phyloP scores from a whole-genome alignment of 1,140 invertebrate genomes.

The Lordiphosa clarofinis region DNA sequence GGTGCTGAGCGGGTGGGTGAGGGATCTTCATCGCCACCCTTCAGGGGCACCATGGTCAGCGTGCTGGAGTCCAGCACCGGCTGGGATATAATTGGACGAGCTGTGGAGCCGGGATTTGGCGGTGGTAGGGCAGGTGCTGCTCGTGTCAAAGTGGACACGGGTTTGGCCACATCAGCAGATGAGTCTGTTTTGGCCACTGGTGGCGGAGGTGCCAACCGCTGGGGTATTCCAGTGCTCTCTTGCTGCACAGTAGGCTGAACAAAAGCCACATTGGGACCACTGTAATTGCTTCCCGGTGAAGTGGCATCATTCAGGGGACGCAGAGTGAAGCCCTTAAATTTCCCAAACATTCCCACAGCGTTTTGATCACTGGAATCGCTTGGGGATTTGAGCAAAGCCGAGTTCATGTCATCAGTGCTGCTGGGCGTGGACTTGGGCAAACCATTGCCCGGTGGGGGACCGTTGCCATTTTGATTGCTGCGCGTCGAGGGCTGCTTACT shows the following conservation, averaged over 20 bases:
- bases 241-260: slow-evolving; percentile 73
- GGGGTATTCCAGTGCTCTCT: slow-evolving; percentile 54
- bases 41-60: slow-evolving; percentile 85
- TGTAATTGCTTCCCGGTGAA: slow-evolving; percentile 58
- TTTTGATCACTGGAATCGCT: slow-evolving; percentile 81
- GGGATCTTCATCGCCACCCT: slow-evolving; percentile 81
- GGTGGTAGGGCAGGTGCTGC: slow-evolving; percentile 82
- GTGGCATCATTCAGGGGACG: slow-evolving; percentile 82
- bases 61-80: slow-evolving; percentile 90
- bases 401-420: slow-evolving; percentile 84
- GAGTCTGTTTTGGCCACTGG: slow-evolving; percentile 35
- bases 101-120: slow-evolving; percentile 78
- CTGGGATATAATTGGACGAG: slow-evolving; percentile 88
- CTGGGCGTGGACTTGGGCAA: slow-evolving; percentile 80
- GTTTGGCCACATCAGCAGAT: slow-evolving; percentile 7
- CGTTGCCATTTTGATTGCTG: slow-evolving; percentile 50
- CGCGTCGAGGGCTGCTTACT: slow-evolving; percentile 49
- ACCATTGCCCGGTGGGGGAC: slow-evolving; percentile 59
- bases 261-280: slow-evolving; percentile 76
- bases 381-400: slow-evolving; percentile 81
- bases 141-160: slow-evolving; percentile 33
- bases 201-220: slow-evolving; percentile 67
- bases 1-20: slow-evolving; percentile 76
- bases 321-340: slow-evolving; percentile 91
- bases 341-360: slow-evolving; percentile 86